Evolutionary conservation across 2,797 vertebrate species (phyloP).

Genomic region (Hafferia zeledoni): DNA sequence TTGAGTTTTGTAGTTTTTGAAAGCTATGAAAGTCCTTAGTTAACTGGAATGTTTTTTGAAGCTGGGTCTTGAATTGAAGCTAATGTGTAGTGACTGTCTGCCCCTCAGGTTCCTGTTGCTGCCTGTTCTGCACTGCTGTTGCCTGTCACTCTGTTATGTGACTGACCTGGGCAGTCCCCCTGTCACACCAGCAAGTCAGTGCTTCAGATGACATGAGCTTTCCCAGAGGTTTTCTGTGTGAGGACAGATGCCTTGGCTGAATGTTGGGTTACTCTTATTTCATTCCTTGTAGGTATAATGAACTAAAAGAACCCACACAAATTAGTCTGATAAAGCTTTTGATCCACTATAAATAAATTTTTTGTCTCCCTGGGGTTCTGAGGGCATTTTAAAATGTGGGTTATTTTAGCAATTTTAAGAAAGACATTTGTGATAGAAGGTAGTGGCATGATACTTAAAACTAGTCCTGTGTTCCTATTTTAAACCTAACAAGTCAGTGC

Average conservation of each 20-base stretch:
- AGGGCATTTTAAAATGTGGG: background rate
- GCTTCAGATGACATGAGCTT: background rate
- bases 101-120: background rate
- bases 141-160: background rate
- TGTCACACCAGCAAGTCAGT: background rate
- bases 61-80: background rate
- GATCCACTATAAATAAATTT: background rate
- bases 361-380: background rate
- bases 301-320: background rate
- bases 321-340: slow-evolving; percentile 5
- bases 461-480: background rate
- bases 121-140: background rate
- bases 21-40: background rate
- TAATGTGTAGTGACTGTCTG: background rate
- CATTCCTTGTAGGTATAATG: background rate
- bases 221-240: background rate
- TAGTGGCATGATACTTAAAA: background rate
- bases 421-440: background rate
- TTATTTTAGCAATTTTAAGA: background rate
- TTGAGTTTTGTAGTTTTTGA: background rate
- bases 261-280: background rate
- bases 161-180: background rate
- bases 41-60: background rate
- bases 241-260: background rate
- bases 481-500: background rate